Base-by-base conservation (phyloP, 1,140 invertebrate genomes). In the Schmidtea mediterranea region DNA sequence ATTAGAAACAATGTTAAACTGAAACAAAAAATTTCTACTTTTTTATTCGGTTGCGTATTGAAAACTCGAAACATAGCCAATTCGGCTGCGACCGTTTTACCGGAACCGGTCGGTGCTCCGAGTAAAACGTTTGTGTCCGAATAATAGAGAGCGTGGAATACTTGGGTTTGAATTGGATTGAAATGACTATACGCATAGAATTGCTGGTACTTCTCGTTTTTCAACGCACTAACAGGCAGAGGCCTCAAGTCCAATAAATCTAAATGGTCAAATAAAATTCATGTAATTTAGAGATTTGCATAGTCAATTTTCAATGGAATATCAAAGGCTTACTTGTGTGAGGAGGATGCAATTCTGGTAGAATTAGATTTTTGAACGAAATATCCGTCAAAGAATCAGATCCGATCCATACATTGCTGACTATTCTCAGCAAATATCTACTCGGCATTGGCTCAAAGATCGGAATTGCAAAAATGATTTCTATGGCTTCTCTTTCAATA, bases 151-250 rank as follows among this genome's bases (percentile, higher is more conserved):
- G 79, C 80, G 63, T 94, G 83, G 63, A 97, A 97, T 38, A 95
- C 80, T 69, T 98, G 92, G 3, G 89, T 95, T 66, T 98, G 92
- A 57, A 98, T 86, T 1, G 90, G 84, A 70, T 98, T 98, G 66
- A 98, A 98, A 63, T 92, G 84, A 0, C 75, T 74, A 63, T 95
- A 97, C 16, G 71, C 75, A 67, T 90, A 98, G 1, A 98, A 62
- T 26, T 70, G 69, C 63, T 94, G 76, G 56, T 77, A 81, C 2
- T 69, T 56, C 0, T 71, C 59, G 57, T 90, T 76, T 49, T 80
- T 75, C 15, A 97, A 65, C 0, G 76, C 79, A 46, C 73, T 75
- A 5, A 86, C 71, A 22, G 90, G 80, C 36, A 98, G 62, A 1
- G 89, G 92, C 52, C 82, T 76, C 10, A 98, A 66, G 59, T 84